Evolutionary conservation across 2,888 invertebrate species (phyloP).

Genomic region (Scaptomyza tumidula): DNA sequence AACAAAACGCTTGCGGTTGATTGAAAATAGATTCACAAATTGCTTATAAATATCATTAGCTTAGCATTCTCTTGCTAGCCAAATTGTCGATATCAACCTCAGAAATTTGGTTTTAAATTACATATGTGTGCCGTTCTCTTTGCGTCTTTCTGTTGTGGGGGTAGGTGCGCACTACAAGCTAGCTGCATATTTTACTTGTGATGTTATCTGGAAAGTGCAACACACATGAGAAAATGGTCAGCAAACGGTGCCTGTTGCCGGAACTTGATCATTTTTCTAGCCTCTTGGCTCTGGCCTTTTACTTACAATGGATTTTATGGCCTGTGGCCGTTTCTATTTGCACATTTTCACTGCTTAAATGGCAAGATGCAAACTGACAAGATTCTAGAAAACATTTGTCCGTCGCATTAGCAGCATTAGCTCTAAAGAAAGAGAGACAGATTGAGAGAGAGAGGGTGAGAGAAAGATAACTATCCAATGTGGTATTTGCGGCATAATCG

Average conservation of each 20-base stretch:
- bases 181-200: slow-evolving; percentile 15
- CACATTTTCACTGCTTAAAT: slow-evolving; percentile 60
- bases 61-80: slow-evolving; percentile 21
- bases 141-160: background rate
- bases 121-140: slow-evolving; percentile 47
- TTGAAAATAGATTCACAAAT: slow-evolving; percentile 27
- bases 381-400: slow-evolving; percentile 45
- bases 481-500: slow-evolving; percentile 45
- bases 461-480: background rate
- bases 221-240: slow-evolving; percentile 37
- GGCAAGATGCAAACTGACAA: slow-evolving; percentile 28
- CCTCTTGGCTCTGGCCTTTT: slow-evolving; percentile 34
- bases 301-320: slow-evolving; percentile 57
- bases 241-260: slow-evolving; percentile 56
- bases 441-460: background rate
- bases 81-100: slow-evolving; percentile 40
- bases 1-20: slow-evolving; percentile 11
- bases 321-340: slow-evolving; percentile 63
- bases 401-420: slow-evolving; percentile 48
- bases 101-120: slow-evolving; percentile 35
- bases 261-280: slow-evolving; percentile 67
- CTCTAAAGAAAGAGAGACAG: background rate
- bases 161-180: slow-evolving; percentile 6
- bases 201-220: slow-evolving; percentile 60
- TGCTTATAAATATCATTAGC: slow-evolving; percentile 14